Conservation (phyloP, 2,113 vertebrate species). For the Corydoras maculifer region DNA sequence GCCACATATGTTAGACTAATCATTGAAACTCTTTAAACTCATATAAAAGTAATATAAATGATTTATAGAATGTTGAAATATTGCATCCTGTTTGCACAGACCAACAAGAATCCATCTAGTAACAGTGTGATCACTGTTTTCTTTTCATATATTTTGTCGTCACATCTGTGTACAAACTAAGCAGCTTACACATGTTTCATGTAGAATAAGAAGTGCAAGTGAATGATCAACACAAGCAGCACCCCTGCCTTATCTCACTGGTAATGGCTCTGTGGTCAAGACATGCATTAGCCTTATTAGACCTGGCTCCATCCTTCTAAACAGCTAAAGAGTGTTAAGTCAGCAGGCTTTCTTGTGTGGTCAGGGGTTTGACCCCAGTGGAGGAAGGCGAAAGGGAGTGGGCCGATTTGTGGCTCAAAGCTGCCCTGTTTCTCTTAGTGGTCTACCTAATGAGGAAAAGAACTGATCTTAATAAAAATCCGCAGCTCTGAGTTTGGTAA, state of each 20-base stretch:
- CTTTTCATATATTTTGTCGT: no score
- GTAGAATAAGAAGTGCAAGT: neutral
- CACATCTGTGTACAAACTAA: neutral
- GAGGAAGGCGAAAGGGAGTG: constrained; percentile 29
- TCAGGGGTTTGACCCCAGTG: constrained; percentile 38
- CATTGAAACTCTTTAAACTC: no score
- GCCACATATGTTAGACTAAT: no score
- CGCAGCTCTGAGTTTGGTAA: constrained; percentile 34
- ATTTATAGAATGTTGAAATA: no score
- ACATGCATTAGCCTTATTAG: constrained; percentile 39
- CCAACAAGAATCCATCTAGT: no score
- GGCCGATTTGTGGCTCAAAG: constrained; percentile 34
- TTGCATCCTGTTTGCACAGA: no score
- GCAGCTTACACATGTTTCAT: constrained; percentile 17
- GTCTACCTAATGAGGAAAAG: constrained; percentile 28
- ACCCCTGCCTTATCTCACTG: neutral
- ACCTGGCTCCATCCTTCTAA: constrained; percentile 29
- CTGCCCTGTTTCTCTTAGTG: constrained; percentile 19
- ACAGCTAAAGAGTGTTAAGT: constrained; percentile 36
- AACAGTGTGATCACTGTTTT: no score
- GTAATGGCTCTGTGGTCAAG: constrained; percentile 36
- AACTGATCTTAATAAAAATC: constrained; percentile 37
- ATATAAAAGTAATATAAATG: no score
- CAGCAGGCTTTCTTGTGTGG: constrained; percentile 35
- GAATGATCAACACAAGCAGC: neutral